Evolutionary conservation across 2,113 vertebrate genomes (phyloP), one percentile per base, ranked within the genome.

Genomic region (Proterorhinus semilunaris): DNA sequence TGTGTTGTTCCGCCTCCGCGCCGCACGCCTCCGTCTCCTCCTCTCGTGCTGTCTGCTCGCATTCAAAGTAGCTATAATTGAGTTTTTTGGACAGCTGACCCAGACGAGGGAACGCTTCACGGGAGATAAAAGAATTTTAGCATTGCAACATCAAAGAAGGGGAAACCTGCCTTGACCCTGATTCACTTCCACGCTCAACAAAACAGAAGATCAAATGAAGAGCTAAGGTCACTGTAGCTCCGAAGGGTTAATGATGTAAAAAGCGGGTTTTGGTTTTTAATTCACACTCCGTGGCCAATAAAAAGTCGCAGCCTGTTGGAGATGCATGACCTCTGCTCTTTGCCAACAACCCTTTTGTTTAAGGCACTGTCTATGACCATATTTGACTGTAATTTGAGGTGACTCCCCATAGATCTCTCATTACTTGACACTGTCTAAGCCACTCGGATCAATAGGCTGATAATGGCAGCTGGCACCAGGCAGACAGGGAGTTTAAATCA

Each of bases 141-240:
- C 72, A 81, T 81, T 78, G 66, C 42, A 61, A 66, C 88, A 87
- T 87, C 85, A 88, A 86, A 83, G 82, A 86, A 82, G 82, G 59
- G 61, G 45, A 11, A 42, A 42, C 27, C 6, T 8, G 42, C 27
- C 61, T 61, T 69, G 6, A 48, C 78, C 71, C 63, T 17, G 6
- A 53, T 62, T 51, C 65, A 59, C 73, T 74, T 62, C 51, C 51
- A 72, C 68, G 50, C 79, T 76, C 78, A 64, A 70, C 57, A 52
- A 62, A 77, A 73, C 74, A 73, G 17, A 57, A 83, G 75, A 86
- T 85, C 71, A 79, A 82, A 75, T 82, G 72, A 82, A 74, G 76
- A 75, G 76, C 72, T 68, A 47, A 85, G 88, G 89, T 88, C 84
- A 82, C 46, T n/a, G 71, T 46, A 42, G 58, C 80, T 76, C 48